phyloP scores from a whole-genome alignment of 2,113 vertebrate species.

The Crotalus helleri region DNA sequence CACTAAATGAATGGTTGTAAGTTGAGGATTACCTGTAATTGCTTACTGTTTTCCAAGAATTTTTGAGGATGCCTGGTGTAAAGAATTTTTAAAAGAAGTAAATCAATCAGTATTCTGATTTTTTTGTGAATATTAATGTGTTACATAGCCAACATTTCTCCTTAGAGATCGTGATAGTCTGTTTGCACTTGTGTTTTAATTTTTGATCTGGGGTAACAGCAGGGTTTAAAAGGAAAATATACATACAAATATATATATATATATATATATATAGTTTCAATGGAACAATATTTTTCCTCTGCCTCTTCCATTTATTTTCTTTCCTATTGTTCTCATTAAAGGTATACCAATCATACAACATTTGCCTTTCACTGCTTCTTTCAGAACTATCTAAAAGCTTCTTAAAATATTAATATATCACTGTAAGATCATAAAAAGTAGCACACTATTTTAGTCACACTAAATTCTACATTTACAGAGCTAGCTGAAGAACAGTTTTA shows the following conservation, averaged over 20 bases:
- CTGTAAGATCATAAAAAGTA: not conserved
- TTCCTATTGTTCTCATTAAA: slow-evolving; percentile 1
- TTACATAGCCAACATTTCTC: slow-evolving; percentile 10
- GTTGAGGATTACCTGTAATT: not conserved
- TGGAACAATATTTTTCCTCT: not conserved
- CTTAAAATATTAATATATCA: not conserved
- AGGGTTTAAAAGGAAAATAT: not conserved
- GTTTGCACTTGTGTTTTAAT: slow-evolving; percentile 21
- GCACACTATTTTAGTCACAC: too few species aligned
- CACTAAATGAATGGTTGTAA: not conserved
- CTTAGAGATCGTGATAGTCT: not conserved
- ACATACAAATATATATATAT: not conserved
- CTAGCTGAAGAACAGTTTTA: slow-evolving; percentile 15
- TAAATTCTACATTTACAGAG: fast-evolving
- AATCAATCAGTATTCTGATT: slow-evolving; percentile 15
- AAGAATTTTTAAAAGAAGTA: slow-evolving; percentile 8
- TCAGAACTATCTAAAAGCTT: not conserved
- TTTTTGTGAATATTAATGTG: slow-evolving; percentile 40
- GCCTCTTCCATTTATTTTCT: not conserved
- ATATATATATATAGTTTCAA: slow-evolving; percentile 7
- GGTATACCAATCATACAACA: not conserved
- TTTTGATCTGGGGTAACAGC: slow-evolving; percentile 13
- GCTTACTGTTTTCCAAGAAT: not conserved
- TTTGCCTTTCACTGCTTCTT: fast-evolving
- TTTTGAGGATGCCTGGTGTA: not conserved